Conservation (phyloP, 2,888 invertebrate genomes). For the Oithona nana region DNA sequence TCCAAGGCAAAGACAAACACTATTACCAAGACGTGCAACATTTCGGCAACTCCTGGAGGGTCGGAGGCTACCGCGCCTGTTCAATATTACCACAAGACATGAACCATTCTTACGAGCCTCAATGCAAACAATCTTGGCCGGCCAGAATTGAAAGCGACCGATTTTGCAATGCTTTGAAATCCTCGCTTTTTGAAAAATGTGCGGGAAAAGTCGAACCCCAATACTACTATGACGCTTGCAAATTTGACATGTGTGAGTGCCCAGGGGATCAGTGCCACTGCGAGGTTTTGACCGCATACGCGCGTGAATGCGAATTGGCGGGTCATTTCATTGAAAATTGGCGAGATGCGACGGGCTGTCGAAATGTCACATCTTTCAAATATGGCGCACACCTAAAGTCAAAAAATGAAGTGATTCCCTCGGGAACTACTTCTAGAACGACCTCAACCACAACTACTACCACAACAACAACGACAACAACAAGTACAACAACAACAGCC, state of each 20-base stretch:
- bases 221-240: constrained; percentile 39
- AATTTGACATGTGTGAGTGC: constrained; percentile 72
- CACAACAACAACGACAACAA: no score
- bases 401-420: background rate
- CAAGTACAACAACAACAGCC: no score
- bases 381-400: background rate
- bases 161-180: constrained; percentile 36
- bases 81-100: constrained; percentile 26
- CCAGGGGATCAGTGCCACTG: constrained; percentile 61
- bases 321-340: constrained; percentile 51
- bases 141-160: constrained; percentile 25
- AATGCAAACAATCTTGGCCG: constrained; percentile 7
- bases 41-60: constrained; percentile 77
- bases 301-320: constrained; percentile 59
- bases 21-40: constrained; percentile 43
- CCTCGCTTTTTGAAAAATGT: constrained; percentile 49
- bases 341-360: constrained; percentile 47
- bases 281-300: constrained; percentile 71
- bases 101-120: background rate
- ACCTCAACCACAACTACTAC: background rate
- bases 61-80: constrained; percentile 57
- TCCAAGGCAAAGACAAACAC: constrained; percentile 30
- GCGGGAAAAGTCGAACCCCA: constrained; percentile 46
- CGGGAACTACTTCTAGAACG: background rate
- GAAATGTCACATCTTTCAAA: constrained; percentile 8